These are phyloP conservation scores for Lepilemur septentrionalis DNA, from an alignment of 2,797 vertebrate species.

Conservation along the genomic window DNA sequence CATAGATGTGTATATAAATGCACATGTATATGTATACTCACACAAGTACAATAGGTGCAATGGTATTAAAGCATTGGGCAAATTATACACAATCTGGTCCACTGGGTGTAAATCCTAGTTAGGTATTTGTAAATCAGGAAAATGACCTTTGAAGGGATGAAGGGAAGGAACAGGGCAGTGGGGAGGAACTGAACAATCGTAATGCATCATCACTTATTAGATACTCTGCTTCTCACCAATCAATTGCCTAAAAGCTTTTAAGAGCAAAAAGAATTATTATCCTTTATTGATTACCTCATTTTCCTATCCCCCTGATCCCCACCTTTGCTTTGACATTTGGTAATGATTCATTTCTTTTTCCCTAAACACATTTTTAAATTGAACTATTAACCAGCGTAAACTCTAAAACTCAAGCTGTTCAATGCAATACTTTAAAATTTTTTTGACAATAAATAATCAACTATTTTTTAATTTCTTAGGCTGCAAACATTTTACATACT, in stretches of 20 bases:
- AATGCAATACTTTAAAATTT: neutral
- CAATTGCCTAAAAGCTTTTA: conserved; percentile 19
- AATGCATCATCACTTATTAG: neutral
- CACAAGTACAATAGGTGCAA: neutral
- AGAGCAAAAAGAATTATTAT: neutral
- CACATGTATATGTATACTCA: neutral
- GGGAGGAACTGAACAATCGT: neutral
- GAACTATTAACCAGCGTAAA: neutral
- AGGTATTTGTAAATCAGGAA: neutral
- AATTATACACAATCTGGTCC: neutral
- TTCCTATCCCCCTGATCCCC: neutral
- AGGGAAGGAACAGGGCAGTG: no score
- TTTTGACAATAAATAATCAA: neutral
- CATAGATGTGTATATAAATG: no score
- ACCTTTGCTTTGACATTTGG: neutral
- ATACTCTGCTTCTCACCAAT: neutral
- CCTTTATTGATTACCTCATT: neutral
- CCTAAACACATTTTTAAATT: neutral
- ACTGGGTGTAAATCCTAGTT: neutral
- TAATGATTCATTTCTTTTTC: neutral
- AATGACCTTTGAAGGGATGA: neutral
- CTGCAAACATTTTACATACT: neutral
- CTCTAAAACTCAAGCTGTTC: neutral
- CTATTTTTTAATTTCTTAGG: neutral
- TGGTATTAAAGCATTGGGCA: neutral